Conservation (phyloP, 2,888 invertebrate species). For the Ceriagrion tenellum region DNA sequence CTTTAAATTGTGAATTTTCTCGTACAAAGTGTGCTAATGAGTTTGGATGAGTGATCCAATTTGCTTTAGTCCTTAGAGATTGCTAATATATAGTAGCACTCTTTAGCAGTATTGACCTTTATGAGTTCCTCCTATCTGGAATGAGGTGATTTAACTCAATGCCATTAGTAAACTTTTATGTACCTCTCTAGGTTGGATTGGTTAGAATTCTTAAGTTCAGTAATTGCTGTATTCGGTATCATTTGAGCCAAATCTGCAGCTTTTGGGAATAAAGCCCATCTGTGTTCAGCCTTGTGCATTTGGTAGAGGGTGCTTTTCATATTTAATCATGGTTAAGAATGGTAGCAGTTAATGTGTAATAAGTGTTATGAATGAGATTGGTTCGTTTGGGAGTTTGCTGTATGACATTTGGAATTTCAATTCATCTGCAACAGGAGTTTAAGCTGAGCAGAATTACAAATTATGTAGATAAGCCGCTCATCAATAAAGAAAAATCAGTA, state of each 20-base stretch:
- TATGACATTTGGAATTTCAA: background rate
- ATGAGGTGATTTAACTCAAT: background rate
- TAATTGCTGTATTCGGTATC: background rate
- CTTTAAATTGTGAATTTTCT: background rate
- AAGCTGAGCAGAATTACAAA: background rate
- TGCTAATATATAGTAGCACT: conserved; percentile 2
- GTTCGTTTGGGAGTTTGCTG: background rate
- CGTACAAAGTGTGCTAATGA: background rate
- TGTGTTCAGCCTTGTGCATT: background rate
- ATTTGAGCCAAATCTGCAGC: background rate
- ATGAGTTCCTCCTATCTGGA: background rate
- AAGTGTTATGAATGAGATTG: background rate
- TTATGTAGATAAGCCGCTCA: conserved; percentile 6
- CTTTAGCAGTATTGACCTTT: background rate
- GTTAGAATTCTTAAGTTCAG: background rate
- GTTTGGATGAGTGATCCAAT: background rate
- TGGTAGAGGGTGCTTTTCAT: background rate
- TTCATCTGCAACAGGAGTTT: background rate
- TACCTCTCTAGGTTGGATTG: background rate
- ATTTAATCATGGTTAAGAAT: background rate
- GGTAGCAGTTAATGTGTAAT: background rate
- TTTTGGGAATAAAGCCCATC: background rate
- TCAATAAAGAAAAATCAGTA: background rate
- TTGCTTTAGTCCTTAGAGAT: background rate
- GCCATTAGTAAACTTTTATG: background rate